Evolutionary conservation across 1,140 invertebrate genomes (phyloP), one percentile per base, ranked within the genome.

Genomic region (Plodia interpunctella): DNA sequence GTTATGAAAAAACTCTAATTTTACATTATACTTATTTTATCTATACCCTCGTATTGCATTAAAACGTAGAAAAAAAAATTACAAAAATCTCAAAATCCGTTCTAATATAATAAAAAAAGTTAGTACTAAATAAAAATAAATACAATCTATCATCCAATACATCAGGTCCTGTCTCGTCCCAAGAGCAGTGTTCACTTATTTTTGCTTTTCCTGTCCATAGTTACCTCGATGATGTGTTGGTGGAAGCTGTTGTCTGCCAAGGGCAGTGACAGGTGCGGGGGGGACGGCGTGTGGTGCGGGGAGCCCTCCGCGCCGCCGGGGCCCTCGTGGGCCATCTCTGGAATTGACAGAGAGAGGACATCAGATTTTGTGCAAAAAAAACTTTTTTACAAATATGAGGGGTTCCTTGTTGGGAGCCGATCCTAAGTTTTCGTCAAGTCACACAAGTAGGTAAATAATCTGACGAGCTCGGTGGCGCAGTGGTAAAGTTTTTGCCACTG

Each of bases 281-380:
- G 80, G 55, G 81, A 83, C 38, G 83, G 76, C 66, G 83, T 79
- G 66, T 79, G 82, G 70, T 78, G 79, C 56, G 83, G 78, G 35
- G 72, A 82, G 49, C 74, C 76, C 67, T 80, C 86, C 57, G 77
- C 73, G 21, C 77, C 73, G 55, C 76, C 79, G 44, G 78, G 76
- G 60, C 76, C 78, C 78, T 90, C 88, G 75, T 88, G 88, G 60
- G 87, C 87, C 88, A 90, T 90, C 68, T 90, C 88, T 78, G 82
- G 52, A 78, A 79, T 60, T 72, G 15, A 44, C 5, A 15, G 15
- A 44, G 8, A 44, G 13, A 15, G 15, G 13, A 44, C 13, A 15
- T 44, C 10, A 44, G 5, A 32, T 32, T 32, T 3, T 11, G 30
- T 32, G 3, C 10, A 32, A 32, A 9, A 35, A 35, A n/a, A n/a